Evolutionary conservation across 1,140 invertebrate genomes (phyloP).

Genomic region (Scaptomyza pallida): DNA sequence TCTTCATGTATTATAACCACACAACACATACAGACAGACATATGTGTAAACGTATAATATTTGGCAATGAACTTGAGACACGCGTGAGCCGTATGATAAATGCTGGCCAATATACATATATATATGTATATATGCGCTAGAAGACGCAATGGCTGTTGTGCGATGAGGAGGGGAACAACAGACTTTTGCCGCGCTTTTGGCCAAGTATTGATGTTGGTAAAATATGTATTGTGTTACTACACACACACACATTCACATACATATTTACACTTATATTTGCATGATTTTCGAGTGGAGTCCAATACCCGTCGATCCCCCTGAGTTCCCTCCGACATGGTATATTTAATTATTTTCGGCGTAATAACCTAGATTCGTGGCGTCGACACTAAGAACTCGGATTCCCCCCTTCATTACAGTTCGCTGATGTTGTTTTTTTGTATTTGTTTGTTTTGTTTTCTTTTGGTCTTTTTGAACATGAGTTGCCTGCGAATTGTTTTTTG

Average conservation of each 20-base stretch:
- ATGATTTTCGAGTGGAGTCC: constrained; percentile 54
- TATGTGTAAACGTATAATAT: constrained; percentile 48
- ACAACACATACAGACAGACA: background rate
- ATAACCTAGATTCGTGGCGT: constrained; percentile 79
- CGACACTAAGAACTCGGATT: constrained; percentile 43
- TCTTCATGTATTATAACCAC: no score
- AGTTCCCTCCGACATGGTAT: constrained; percentile 45
- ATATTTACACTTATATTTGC: constrained; percentile 39
- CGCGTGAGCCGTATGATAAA: constrained; percentile 67
- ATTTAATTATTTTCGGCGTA: constrained; percentile 80
- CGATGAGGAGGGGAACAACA: background rate
- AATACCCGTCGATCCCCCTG: background rate
- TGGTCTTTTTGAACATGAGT: constrained; percentile 26
- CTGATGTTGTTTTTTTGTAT: constrained; percentile 20
- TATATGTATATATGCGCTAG: constrained; percentile 43
- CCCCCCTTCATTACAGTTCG: constrained; percentile 17
- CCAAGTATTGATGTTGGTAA: background rate
- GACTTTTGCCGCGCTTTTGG: constrained; percentile 13
- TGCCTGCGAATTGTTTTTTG: constrained; percentile 34
- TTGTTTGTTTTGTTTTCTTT: constrained; percentile 25
- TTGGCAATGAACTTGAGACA: constrained; percentile 81
- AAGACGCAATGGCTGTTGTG: constrained; percentile 26
- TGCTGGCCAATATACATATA: constrained; percentile 67
- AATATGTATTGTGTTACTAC: background rate
- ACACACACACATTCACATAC: background rate